Conservation (phyloP, 2,888 invertebrate genomes). For the Caprella mutica region DNA sequence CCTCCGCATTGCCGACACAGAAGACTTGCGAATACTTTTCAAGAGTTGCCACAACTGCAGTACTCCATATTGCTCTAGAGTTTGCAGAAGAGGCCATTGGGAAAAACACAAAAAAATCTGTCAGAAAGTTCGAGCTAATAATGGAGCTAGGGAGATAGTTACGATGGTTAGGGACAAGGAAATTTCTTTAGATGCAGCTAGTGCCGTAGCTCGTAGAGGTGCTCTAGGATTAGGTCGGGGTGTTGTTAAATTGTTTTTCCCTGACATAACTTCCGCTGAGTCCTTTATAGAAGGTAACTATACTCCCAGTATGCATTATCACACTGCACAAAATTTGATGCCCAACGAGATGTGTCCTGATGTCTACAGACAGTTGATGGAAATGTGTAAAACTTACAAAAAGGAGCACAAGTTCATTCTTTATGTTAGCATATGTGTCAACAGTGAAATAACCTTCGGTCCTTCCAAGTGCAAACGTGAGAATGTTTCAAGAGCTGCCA, state of each 20-base stretch:
- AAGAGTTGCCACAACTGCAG: conserved; percentile 93
- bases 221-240: conserved; percentile 75
- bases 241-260: conserved; percentile 81
- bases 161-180: conserved; percentile 43
- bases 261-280: conserved; percentile 73
- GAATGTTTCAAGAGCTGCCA: conserved; percentile 77
- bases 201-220: conserved; percentile 70
- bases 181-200: conserved; percentile 52
- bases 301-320: conserved; percentile 69
- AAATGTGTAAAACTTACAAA: conserved; percentile 81
- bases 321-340: conserved; percentile 70
- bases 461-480: conserved; percentile 83
- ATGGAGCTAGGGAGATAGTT: conserved; percentile 60
- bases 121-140: conserved; percentile 77
- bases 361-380: conserved; percentile 67
- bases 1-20: conserved; percentile 55
- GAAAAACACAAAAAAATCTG: conserved; percentile 83
- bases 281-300: conserved; percentile 69
- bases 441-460: conserved; percentile 68
- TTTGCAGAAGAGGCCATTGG: conserved; percentile 85
- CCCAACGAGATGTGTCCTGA: conserved; percentile 82
- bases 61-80: conserved; percentile 82
- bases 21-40: conserved; percentile 68
- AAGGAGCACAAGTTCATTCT: conserved; percentile 79
- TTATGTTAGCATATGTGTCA: conserved; percentile 76